phyloP scores from a whole-genome alignment of 2,113 vertebrate genomes.

The Thalassarche chlororhynchos region DNA sequence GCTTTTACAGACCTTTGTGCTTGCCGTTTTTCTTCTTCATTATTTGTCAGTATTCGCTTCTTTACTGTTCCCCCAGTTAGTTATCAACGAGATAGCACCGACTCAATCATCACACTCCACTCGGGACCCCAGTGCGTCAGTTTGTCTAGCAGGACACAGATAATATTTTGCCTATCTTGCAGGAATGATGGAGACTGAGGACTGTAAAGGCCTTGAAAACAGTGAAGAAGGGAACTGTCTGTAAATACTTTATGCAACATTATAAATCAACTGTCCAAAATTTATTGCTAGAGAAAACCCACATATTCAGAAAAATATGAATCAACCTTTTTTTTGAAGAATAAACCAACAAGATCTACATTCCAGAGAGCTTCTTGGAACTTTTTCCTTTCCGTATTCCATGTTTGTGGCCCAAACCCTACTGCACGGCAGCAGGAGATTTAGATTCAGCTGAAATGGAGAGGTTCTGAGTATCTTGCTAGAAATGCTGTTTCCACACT shows the following conservation, averaged over 20 bases:
- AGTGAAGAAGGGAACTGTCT: neutral
- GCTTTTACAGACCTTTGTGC: neutral
- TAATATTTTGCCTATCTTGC: neutral
- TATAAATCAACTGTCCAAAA: neutral
- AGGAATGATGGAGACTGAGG: neutral
- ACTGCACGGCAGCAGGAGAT: neutral
- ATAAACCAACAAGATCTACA: neutral
- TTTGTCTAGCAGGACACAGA: neutral
- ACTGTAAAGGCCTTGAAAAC: neutral
- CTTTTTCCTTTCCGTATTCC: neutral
- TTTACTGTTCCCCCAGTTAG: neutral
- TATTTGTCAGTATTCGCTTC: neutral
- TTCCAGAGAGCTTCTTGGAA: neutral
- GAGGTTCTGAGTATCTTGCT: neutral
- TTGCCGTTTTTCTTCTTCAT: neutral
- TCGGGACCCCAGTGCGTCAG: neutral
- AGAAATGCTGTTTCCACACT: neutral
- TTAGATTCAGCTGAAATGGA: neutral
- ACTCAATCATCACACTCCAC: neutral
- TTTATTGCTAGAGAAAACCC: neutral
- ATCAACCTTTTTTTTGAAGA: neutral
- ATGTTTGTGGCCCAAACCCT: neutral
- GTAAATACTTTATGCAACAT: neutral
- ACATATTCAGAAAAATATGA: neutral
- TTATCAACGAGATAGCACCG: fast-evolving